Evolutionary conservation across 2,888 invertebrate species (phyloP).

Genomic region (Linnaemya vulpina): DNA sequence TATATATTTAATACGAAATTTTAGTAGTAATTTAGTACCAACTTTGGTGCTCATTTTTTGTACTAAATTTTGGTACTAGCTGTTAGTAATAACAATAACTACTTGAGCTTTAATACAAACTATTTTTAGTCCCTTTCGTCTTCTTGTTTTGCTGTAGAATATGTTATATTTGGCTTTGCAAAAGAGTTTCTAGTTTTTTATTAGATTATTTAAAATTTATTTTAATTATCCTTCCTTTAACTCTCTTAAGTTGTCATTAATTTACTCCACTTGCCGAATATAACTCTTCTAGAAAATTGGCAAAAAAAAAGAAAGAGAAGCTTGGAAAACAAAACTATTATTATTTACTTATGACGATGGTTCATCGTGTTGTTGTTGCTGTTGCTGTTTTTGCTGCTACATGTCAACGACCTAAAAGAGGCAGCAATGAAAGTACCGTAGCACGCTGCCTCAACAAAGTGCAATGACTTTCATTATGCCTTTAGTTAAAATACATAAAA

Average conservation of each 20-base stretch:
- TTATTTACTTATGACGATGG: constrained; percentile 30
- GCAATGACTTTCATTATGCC: constrained; percentile 74
- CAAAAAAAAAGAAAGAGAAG: not conserved
- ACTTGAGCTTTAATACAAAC: too few relatives aligned
- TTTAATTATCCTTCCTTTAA: not conserved
- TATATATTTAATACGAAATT: too few relatives aligned
- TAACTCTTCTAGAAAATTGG: not conserved
- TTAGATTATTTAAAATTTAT: not conserved
- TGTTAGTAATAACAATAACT: not conserved
- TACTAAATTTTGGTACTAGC: not conserved
- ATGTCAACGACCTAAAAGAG: constrained; percentile 69
- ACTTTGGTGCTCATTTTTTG: not conserved
- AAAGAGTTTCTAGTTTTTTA: not conserved
- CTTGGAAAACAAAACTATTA: constrained; percentile 1
- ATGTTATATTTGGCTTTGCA: not conserved
- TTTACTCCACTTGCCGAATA: not conserved
- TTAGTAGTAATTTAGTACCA: not conserved
- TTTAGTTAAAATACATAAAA: constrained; percentile 52
- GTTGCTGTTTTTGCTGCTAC: not conserved
- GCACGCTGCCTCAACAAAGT: constrained; percentile 70
- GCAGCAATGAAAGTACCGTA: constrained; percentile 75
- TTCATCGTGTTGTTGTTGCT: constrained; percentile 19
- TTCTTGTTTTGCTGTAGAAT: too few relatives aligned
- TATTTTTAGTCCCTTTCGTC: too few relatives aligned
- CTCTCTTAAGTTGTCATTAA: not conserved